phyloP scores from a whole-genome alignment of 2,888 invertebrate genomes.

The Linnaemya tessellans region DNA sequence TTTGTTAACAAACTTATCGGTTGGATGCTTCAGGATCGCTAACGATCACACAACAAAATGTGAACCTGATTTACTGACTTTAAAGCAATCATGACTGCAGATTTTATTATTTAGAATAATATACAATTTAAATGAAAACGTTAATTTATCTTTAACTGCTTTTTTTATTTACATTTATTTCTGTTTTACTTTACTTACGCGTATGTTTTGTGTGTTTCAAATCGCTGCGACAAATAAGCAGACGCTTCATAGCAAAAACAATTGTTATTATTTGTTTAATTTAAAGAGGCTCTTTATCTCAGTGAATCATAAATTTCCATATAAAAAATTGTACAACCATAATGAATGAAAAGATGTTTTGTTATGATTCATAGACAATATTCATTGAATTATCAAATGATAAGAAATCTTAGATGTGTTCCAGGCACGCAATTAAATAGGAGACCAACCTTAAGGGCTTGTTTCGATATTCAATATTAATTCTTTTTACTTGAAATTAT shows the following conservation, averaged over 20 bases:
- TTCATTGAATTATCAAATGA: slow-evolving; percentile 25
- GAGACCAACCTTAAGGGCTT: slow-evolving; percentile 6
- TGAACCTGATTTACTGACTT: too few species aligned
- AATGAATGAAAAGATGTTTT: slow-evolving; percentile 52
- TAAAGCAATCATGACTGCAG: too few species aligned
- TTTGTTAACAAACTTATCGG: too few species aligned
- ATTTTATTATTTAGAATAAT: slow-evolving; percentile 1
- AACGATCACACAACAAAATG: too few species aligned
- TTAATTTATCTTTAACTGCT: slow-evolving; percentile 25
- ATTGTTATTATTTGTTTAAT: slow-evolving; percentile 23
- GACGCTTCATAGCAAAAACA: not conserved
- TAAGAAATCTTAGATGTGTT: slow-evolving; percentile 39
- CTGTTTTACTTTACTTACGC: not conserved
- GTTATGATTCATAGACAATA: slow-evolving; percentile 44
- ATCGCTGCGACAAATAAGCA: slow-evolving; percentile 11
- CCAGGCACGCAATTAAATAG: slow-evolving; percentile 14
- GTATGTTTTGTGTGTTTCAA: not conserved
- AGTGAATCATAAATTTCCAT: slow-evolving; percentile 50
- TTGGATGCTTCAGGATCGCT: too few species aligned
- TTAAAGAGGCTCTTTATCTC: slow-evolving; percentile 12
- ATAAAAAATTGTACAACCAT: slow-evolving; percentile 21
- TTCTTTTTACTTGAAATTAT: slow-evolving; percentile 7
- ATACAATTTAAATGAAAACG: slow-evolving; percentile 47
- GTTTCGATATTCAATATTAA: slow-evolving; percentile 57
- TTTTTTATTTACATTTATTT: not conserved